Evolutionary conservation across 2,113 vertebrate species (phyloP), one percentile per base, ranked within the genome.

Genomic region (Promerops cafer): DNA sequence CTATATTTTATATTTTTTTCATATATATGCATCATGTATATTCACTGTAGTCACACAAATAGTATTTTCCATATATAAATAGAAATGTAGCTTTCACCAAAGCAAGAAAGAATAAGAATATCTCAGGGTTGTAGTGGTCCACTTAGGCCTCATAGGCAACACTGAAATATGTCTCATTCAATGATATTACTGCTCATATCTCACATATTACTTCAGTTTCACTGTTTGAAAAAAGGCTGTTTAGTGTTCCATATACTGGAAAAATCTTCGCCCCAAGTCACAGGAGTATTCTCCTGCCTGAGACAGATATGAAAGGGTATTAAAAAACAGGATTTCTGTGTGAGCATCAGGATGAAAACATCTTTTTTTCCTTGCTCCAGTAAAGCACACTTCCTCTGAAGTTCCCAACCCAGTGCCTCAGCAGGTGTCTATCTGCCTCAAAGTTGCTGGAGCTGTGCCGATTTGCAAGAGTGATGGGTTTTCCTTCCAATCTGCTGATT

Each of bases 401-500:
- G 64, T 23, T 77, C 52, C 45, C 5, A 6, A 56, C 35, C 19
- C 59, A 68, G 44, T 65, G 50, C 45, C 61, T 91, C 94, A 94
- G 87, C 84, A 76, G 65, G 87, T 93, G 81, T 82, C 78, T 76
- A 50, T 93, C 90, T 91, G 39, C 22, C 69, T 78, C 2, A 3
- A 68, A 81, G 64, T 37, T 92, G 60, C 28, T 89, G 56, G 60
- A 4, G 7, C 61, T 83, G 49, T 53, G 31, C n/a, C 66, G 45
- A 71, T 89, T 89, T 84, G n/a, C 39, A 74, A 15, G 21, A 70
- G 66, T 0, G 1, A 86, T 23, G 24, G 8, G 3, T 21, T 91
- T 92, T 96, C 79, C 47, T 85, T 80, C 60, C 89, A 86, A 94
- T 86, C 71, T 92, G 72, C 60, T 94, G 90, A 89, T 96, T 96